Percentiles rank a stretch among this genome's conserved stretches.
phyloP scores from a whole-genome alignment of 30 jellyfish, hydroid and myxozoan genomes.

The Nemopilema nomurai region DNA sequence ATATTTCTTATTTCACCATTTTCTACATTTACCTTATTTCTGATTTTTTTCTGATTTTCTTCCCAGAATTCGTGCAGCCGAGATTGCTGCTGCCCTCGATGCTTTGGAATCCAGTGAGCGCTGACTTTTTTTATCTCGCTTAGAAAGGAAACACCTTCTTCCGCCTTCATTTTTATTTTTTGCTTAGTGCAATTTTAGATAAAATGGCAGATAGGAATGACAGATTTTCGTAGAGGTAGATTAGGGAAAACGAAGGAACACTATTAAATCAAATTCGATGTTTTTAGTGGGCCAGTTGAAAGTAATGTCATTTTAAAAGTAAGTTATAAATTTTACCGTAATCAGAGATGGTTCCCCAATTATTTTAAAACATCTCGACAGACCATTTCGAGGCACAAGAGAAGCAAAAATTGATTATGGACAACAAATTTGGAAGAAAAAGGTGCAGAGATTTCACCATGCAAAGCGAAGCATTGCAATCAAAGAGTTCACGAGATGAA shows the following conservation, averaged over 20 bases:
- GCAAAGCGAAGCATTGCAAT: neutral
- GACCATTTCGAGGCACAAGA: slow-evolving; percentile 64
- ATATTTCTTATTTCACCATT: neutral
- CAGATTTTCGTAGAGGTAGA: no score
- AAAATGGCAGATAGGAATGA: no score
- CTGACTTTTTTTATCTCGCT: neutral
- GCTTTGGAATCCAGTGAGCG: slow-evolving; percentile 77
- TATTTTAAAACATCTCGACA: no score
- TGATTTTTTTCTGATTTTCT: neutral
- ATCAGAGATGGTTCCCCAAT: no score
- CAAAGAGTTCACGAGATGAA: neutral
- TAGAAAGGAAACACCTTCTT: neutral
- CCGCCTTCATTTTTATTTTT: no score
- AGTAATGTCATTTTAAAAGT: no score
- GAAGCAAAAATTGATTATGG: slow-evolving; percentile 36
- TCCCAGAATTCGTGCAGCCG: slow-evolving; percentile 65
- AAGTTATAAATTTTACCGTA: no score
- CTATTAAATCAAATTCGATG: no score
- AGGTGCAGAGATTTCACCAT: neutral
- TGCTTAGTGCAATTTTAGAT: no score
- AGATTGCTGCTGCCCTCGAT: slow-evolving; percentile 79
- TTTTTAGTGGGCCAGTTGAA: no score
- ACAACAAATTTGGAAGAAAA: slow-evolving; percentile 37
- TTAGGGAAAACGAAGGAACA: no score
- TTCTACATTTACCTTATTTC: neutral